These are phyloP conservation scores for Brachymystax lenok DNA, from an alignment of 2,797 vertebrate genomes.

Conservation along the genomic window DNA sequence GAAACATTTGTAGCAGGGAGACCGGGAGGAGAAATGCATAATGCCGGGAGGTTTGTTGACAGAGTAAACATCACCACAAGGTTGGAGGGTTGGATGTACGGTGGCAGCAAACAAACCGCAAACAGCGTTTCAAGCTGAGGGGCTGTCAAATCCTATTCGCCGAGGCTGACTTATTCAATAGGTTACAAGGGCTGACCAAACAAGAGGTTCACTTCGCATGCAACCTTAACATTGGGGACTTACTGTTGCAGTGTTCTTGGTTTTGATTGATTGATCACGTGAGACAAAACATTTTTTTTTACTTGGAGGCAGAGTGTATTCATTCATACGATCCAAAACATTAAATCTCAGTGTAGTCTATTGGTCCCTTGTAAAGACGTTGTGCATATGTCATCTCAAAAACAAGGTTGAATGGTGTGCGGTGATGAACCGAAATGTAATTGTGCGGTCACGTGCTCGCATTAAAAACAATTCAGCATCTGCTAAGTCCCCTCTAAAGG, in stretches of 20 bases:
- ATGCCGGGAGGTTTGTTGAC: conserved; percentile 21
- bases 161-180: conserved; percentile 13
- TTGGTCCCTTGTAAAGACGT: not conserved
- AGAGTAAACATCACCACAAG: conserved; percentile 27
- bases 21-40: conserved; percentile 31
- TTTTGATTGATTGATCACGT: conserved; percentile 7
- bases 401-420: conserved; percentile 40
- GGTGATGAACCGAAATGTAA: conserved; percentile 36
- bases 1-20: conserved; percentile 32
- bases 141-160: conserved; percentile 10
- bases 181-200: conserved; percentile 16
- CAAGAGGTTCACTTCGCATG: not conserved
- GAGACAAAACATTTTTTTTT: not conserved
- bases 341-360: not conserved
- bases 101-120: conserved; percentile 13
- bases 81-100: conserved; percentile 8
- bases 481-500: conserved; percentile 23
- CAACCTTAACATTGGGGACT: not conserved
- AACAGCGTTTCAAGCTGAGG: conserved; percentile 15
- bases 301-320: not conserved
- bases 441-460: conserved; percentile 25
- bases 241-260: not conserved
- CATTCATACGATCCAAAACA: not conserved
- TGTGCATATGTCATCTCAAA: conserved; percentile 7
- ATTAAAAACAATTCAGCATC: conserved; percentile 23